Conservation (phyloP, 2,797 vertebrate species). For the Ctenopoma multispine region DNA sequence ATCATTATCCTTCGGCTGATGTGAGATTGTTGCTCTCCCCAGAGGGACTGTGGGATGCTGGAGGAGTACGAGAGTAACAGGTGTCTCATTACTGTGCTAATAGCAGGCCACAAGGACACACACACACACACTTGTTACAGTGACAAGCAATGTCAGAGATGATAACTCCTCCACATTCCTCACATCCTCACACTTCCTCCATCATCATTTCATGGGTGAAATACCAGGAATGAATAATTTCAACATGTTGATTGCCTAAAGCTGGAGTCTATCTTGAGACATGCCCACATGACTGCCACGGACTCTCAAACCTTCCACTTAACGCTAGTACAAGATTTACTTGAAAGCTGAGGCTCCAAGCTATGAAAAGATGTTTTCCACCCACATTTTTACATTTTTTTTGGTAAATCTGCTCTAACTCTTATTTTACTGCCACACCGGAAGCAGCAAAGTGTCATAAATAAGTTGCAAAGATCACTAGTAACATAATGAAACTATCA, state of each 20-base stretch:
- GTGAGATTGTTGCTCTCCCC: slow-evolving; percentile 48
- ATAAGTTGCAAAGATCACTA: slow-evolving; percentile 16
- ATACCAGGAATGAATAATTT: slow-evolving; percentile 59
- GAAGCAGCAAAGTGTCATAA: not conserved
- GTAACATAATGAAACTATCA: slow-evolving; percentile 13
- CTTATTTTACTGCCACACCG: slow-evolving; percentile 5
- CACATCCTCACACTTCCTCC: slow-evolving; percentile 22
- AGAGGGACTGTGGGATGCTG: slow-evolving; percentile 51
- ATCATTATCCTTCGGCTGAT: slow-evolving; percentile 41
- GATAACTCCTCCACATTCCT: slow-evolving; percentile 50
- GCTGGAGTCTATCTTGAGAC: slow-evolving; percentile 62
- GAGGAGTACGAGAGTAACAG: slow-evolving; percentile 59
- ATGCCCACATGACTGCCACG: slow-evolving; percentile 50
- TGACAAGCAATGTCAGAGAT: slow-evolving; percentile 38
- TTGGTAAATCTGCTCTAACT: slow-evolving; percentile 18
- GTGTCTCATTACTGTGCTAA: slow-evolving; percentile 70
- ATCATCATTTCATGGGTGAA: slow-evolving; percentile 60
- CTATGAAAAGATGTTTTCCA: slow-evolving; percentile 9
- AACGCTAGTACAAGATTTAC: slow-evolving; percentile 39
- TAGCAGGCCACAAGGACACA: slow-evolving; percentile 48
- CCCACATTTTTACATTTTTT: not conserved
- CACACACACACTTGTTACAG: slow-evolving; percentile 26
- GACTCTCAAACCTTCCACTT: slow-evolving; percentile 47
- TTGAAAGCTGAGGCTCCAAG: slow-evolving; percentile 45
- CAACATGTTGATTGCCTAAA: slow-evolving; percentile 49